Evolutionary conservation across 2,888 invertebrate species (phyloP).

Genomic region (Lepidochitona cinerea): DNA sequence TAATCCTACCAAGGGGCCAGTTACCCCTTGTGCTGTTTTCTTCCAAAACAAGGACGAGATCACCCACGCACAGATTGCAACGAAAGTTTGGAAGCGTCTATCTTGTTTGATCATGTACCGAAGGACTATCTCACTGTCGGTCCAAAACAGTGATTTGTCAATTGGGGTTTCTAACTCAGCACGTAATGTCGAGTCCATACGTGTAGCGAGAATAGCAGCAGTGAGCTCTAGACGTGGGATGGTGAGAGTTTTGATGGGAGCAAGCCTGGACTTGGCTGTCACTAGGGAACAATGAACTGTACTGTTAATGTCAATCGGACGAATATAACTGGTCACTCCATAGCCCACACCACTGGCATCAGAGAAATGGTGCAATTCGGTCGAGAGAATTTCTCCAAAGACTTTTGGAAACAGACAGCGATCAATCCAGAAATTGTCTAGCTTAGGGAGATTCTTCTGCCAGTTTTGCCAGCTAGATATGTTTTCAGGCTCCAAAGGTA

Average conservation of each 20-base stretch:
- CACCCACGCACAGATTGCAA: too few species aligned
- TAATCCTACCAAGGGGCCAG: too few species aligned
- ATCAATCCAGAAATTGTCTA: background rate
- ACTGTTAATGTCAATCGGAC: background rate
- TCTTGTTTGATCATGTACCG: conserved; percentile 8
- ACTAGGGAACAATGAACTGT: background rate
- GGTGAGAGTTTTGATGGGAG: conserved; percentile 6
- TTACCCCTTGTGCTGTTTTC: too few species aligned
- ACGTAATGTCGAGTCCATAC: background rate
- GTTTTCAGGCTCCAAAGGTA: background rate
- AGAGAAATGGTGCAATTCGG: background rate
- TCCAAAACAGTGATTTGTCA: conserved; percentile 17
- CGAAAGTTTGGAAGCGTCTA: conserved; percentile 12
- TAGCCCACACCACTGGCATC: background rate
- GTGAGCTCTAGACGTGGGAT: conserved; percentile 16
- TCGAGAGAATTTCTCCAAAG: background rate
- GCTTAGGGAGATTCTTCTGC: background rate
- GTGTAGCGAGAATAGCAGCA: background rate
- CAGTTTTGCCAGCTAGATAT: background rate
- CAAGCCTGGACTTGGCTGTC: conserved; percentile 1
- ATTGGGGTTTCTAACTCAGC: background rate
- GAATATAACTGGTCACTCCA: background rate
- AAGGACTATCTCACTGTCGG: conserved; percentile 19
- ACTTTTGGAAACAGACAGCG: background rate
- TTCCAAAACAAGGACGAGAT: too few species aligned